Evolutionary conservation across 2,113 vertebrate species (phyloP).

Genomic region (Ploceus nigricollis): DNA sequence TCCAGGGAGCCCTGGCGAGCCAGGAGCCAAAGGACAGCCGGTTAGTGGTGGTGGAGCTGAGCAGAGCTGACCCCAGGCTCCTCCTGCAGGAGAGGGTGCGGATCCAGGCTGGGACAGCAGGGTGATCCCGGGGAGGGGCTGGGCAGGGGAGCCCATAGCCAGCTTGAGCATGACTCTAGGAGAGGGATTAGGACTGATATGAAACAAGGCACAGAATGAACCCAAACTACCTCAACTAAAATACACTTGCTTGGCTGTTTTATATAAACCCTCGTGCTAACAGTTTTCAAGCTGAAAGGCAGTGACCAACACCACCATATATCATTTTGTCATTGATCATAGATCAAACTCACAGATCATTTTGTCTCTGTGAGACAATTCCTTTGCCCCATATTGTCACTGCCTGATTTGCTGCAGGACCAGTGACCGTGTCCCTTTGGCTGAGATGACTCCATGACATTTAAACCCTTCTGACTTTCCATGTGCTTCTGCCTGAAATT

Average conservation of each 20-base stretch:
- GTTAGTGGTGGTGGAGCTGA: slow-evolving; percentile 72
- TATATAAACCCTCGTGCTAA: background rate
- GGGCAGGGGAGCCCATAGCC: background rate
- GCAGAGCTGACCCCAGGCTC: background rate
- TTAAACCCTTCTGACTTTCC: background rate
- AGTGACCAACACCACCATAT: background rate
- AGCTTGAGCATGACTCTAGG: background rate
- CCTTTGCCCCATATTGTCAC: background rate
- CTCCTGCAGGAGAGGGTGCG: background rate
- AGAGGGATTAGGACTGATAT: background rate
- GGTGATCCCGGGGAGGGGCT: background rate
- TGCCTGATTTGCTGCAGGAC: background rate
- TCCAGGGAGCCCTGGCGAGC: slow-evolving; percentile 83
- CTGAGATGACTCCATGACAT: background rate
- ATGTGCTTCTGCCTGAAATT: background rate
- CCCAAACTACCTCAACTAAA: background rate
- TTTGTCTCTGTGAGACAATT: background rate
- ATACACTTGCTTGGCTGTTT: background rate
- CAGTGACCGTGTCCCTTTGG: background rate
- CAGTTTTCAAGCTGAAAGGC: background rate
- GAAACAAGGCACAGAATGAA: background rate
- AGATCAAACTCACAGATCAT: background rate
- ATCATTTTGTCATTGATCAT: background rate
- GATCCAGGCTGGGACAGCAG: background rate
- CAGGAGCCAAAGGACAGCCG: slow-evolving; percentile 87